phyloP scores from a whole-genome alignment of 1,140 invertebrate genomes.

The Trichonephila clavipes region DNA sequence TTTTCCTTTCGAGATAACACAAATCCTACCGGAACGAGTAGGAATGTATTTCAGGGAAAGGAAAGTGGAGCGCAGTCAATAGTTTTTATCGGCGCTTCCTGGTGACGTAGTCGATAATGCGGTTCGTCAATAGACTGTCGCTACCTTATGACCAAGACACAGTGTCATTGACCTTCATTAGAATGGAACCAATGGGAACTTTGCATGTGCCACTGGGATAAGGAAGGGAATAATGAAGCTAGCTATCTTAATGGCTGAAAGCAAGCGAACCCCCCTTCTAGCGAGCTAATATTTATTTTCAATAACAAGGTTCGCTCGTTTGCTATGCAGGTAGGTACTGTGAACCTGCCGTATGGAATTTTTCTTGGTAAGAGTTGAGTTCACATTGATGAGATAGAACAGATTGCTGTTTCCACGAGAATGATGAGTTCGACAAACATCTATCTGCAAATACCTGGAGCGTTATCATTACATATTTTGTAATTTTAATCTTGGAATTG shows the following conservation, averaged over 20 bases:
- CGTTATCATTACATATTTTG: not conserved
- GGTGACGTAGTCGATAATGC: conserved; percentile 55
- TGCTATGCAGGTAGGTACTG: not conserved
- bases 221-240: conserved; percentile 28
- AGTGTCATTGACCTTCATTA: conserved; percentile 69
- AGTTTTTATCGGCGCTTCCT: conserved; percentile 24
- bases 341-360: conserved; percentile 11
- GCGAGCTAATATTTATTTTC: conserved; percentile 49
- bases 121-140: conserved; percentile 56
- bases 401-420: not conserved
- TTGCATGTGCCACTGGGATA: conserved; percentile 64
- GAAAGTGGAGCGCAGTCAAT: not conserved
- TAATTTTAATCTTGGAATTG: not conserved
- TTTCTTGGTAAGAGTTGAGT: not conserved
- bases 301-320: not conserved
- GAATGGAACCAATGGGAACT: conserved; percentile 56
- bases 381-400: not conserved
- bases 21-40: no score
- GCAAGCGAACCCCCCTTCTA: not conserved
- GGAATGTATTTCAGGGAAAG: not conserved
- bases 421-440: not conserved
- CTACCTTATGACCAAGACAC: conserved; percentile 69
- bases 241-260: conserved; percentile 8
- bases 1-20: no score
- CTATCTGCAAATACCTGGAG: not conserved